Base-by-base conservation (phyloP, 2,113 vertebrate genomes). In the Machaerirhynchus nigripectus region DNA sequence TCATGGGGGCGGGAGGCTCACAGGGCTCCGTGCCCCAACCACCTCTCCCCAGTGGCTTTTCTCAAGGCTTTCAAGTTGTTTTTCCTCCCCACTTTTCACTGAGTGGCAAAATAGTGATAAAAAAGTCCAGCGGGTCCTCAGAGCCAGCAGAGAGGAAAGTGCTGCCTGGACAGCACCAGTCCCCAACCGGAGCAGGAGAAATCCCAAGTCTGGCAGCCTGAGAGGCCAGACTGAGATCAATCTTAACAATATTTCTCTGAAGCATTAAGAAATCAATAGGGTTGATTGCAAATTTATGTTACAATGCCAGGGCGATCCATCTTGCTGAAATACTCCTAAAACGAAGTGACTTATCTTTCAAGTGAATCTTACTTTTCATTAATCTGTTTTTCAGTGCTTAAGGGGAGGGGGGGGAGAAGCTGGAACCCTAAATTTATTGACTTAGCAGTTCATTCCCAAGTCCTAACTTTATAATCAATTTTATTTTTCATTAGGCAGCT, bases 271-370 rank as follows among this genome's bases (percentile, higher is more conserved):
- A 97, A 98, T 98, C 98, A 95, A 98, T 98, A 95, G 90, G 91
- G 84, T 87, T 95, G 98, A 98, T 95, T 97, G 97, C 96, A 97
- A 98, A 98, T 98, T 98, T 97, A 97, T 97, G 95, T 97, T 97
- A 94, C 96, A 96, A 95, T 96, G 97, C 95, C 90, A 64, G 77
- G 77, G 78, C 0, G n/a, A 97, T 97, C 95, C 90, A 83, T 98
- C 97, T 97, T 39, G 2, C 37, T 56, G 96, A 94, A 96, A 96
- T 67, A 93, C 91, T 95, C 97, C 86, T 96, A 95, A 96, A 96
- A 84, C 22, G 18, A 97, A 97, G 96, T 87, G 97, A 98, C 98
- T 97, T 97, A 97, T 96, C 97, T 96, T 97, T 92, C 97, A 68
- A 96, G 92, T 84, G 95, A 96, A 97, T 96, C 96, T 97, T 97